Conservation (phyloP, 2,113 vertebrate genomes). For the Axis porcinus region DNA sequence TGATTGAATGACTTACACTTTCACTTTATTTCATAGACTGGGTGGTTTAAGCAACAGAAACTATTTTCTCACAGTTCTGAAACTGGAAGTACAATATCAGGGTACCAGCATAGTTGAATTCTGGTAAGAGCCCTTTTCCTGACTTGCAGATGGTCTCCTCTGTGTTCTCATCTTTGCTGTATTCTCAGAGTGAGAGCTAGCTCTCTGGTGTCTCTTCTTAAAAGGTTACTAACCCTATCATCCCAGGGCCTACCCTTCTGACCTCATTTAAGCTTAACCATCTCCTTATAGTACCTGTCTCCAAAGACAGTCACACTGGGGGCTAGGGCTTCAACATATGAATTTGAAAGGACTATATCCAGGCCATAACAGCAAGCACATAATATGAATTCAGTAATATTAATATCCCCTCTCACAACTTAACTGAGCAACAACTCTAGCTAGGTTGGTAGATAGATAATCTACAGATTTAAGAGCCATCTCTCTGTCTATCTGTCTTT, state of each 20-base stretch:
- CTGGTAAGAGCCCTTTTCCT: background rate
- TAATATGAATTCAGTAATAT: background rate
- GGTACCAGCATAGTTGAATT: background rate
- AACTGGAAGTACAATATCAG: background rate
- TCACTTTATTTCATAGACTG: background rate
- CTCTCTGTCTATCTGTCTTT: background rate
- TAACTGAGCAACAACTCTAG: background rate
- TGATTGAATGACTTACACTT: background rate
- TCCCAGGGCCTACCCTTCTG: background rate
- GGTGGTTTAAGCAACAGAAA: background rate
- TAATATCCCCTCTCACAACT: background rate
- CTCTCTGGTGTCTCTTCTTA: background rate
- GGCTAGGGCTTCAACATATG: background rate
- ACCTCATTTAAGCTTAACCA: background rate
- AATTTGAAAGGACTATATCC: background rate
- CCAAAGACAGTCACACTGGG: background rate
- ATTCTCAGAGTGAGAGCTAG: background rate
- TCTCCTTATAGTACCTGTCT: background rate
- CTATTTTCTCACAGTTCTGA: background rate
- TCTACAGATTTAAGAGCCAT: background rate
- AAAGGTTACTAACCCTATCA: background rate
- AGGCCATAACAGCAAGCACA: background rate
- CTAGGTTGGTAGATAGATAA: background rate
- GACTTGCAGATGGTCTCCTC: background rate
- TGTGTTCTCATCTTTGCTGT: background rate